Evolutionary conservation across 2,113 vertebrate genomes (phyloP), one percentile per base, ranked within the genome.

Genomic region (Sarotherodon lohbergeri): DNA sequence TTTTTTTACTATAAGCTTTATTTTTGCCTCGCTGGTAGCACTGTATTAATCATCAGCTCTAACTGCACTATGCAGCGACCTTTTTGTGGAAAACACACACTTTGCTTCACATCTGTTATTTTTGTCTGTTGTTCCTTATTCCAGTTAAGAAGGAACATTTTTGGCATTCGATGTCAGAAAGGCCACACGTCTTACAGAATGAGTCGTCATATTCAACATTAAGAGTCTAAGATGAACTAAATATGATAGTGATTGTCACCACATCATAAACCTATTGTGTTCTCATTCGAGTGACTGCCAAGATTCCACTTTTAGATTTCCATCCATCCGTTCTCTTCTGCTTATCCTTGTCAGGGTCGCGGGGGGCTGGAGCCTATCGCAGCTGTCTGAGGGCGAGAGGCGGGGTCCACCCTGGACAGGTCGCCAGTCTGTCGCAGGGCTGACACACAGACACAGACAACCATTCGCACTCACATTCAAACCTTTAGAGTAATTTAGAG

Each of bases 231-330:
- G 24, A 12, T 7, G 4, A 48, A 46, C 61, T 55, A 80, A 85
- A 79, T 17, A 41, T 9, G 56, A 59, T 10, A 12, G 66, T n/a
- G 80, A 55, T 39, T n/a, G 27, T 82, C 57, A 63, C 61, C 24
- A 14, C 78, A 82, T n/a, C 78, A 73, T 27, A 66, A 63, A 73
- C 5, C 73, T 52, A 4, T 80, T 85, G 32, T 87, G 39, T 17
- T 82, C 16, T 48, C 2, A 66, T 32, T 32, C 46, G 7, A 85
- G 12, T 29, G 39, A 36, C 41, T 86, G 81, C 14, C 22, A n/a
- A 3, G 17, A 10, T 71, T 63, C 9, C 1, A 1, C 16, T 87
- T 66, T 50, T 3, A 32, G 13, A 16, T 48, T 12, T 80, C 39
- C 59, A 0, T 63, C 32, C 17, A 1, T 63, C 17, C 5, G 3